A percentile compares a stretch with the other conserved stretches of the same genome.
phyloP scores from a whole-genome alignment of 2,113 vertebrate species.

The Phasianus colchicus region DNA sequence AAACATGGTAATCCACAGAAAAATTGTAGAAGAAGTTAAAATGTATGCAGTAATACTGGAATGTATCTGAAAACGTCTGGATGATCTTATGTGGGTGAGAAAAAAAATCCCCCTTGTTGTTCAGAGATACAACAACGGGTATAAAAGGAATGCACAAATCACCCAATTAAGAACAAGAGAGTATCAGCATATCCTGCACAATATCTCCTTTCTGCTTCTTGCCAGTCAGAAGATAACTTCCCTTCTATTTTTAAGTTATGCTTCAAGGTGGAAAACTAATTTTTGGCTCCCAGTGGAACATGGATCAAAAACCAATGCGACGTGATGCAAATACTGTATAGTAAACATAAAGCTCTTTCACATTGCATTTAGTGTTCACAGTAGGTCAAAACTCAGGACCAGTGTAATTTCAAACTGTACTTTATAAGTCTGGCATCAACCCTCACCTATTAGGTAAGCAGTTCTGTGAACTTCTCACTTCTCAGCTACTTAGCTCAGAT shows the following conservation, averaged over 20 bases:
- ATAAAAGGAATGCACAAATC: neutral
- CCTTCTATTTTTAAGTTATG: neutral
- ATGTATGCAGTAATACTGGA: neutral
- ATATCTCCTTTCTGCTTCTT: neutral
- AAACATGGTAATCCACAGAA: neutral
- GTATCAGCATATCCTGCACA: neutral
- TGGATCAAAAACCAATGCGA: neutral
- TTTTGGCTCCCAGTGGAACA: neutral
- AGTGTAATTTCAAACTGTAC: neutral
- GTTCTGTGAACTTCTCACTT: neutral
- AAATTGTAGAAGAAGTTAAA: neutral
- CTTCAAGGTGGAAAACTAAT: neutral
- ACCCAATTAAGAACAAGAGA: neutral
- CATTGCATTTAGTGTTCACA: neutral
- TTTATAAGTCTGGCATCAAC: neutral
- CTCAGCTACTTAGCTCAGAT: neutral
- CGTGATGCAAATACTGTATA: neutral
- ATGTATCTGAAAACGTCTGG: neutral
- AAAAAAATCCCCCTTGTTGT: neutral
- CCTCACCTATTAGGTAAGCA: neutral
- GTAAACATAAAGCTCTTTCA: neutral
- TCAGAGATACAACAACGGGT: neutral
- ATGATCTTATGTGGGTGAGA: neutral
- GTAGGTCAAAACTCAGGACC: neutral
- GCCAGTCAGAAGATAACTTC: neutral